These are phyloP conservation scores for Percina caprodes DNA, from an alignment of 2,113 vertebrate genomes.

Conservation along the genomic window DNA sequence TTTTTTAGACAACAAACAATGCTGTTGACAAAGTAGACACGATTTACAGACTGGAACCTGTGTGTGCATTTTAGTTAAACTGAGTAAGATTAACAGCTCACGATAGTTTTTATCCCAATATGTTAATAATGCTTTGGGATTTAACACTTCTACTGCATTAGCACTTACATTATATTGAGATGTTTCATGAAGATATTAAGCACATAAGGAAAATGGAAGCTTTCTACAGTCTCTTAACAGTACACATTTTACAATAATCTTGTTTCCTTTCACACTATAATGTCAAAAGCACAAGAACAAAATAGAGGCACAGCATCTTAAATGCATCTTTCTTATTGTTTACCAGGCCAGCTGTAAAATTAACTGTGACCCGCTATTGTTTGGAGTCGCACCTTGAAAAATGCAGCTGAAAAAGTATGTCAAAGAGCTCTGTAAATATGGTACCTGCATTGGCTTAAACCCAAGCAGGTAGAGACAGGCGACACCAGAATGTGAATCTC, in stretches of 20 bases:
- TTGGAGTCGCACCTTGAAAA: constrained; percentile 54
- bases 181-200: constrained; percentile 8
- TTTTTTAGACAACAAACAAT: constrained; percentile 23
- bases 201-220: not conserved
- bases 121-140: constrained; percentile 19
- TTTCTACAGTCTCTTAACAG: constrained; percentile 19
- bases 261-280: not conserved
- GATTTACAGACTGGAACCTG: constrained; percentile 16
- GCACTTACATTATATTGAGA: constrained; percentile 1
- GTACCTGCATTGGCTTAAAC: constrained; percentile 71
- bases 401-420: constrained; percentile 57
- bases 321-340: constrained; percentile 22
- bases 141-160: constrained; percentile 23
- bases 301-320: not conserved
- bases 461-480: constrained; percentile 72
- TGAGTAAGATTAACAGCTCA: constrained; percentile 24
- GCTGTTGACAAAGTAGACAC: constrained; percentile 13
- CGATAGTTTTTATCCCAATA: constrained; percentile 25
- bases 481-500: constrained; percentile 76
- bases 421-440: constrained; percentile 73
- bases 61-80: constrained; percentile 44
- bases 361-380: constrained; percentile 49
- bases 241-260: not conserved
- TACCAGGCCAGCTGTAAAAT: constrained; percentile 40
- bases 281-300: constrained; percentile 4